Conservation (phyloP, 2,797 vertebrate species). For the Myotis myotis region DNA sequence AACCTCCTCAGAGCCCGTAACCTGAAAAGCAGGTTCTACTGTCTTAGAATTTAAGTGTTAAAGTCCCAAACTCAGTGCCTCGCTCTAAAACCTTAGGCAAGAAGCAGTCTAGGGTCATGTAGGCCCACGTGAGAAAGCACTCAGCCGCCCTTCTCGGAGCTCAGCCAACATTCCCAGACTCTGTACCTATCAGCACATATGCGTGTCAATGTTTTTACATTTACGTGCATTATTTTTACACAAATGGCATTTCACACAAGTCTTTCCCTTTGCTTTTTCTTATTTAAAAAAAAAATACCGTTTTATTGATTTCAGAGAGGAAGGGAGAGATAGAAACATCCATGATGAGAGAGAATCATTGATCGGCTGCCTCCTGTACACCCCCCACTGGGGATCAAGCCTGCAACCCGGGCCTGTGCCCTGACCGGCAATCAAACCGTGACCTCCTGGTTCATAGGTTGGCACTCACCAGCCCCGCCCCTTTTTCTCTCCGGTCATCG, state of each 20-base stretch:
- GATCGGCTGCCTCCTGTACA: too few relatives aligned
- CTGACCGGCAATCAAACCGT: too few relatives aligned
- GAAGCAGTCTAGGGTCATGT: background rate
- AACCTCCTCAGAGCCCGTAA: background rate
- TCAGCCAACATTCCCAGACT: background rate
- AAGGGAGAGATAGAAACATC: too few relatives aligned
- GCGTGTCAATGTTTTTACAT: fast-evolving
- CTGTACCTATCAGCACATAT: fast-evolving
- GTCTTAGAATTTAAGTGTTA: background rate
- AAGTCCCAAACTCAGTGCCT: background rate
- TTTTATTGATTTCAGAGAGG: too few relatives aligned
- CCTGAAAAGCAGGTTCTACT: fast-evolving
- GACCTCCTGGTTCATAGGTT: too few relatives aligned
- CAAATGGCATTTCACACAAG: background rate
- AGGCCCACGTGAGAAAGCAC: background rate
- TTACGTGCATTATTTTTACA: fast-evolving
- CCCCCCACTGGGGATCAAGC: too few relatives aligned
- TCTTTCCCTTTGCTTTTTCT: background rate
- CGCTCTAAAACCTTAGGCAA: background rate
- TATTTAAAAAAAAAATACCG: too few relatives aligned
- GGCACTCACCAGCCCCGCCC: too few relatives aligned
- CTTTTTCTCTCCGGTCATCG: fast-evolving
- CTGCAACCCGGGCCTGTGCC: too few relatives aligned
- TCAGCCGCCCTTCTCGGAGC: too few relatives aligned
- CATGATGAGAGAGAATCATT: too few relatives aligned